phyloP scores from a whole-genome alignment of 1,140 invertebrate genomes.

The Carcinoscorpius rotundicauda region DNA sequence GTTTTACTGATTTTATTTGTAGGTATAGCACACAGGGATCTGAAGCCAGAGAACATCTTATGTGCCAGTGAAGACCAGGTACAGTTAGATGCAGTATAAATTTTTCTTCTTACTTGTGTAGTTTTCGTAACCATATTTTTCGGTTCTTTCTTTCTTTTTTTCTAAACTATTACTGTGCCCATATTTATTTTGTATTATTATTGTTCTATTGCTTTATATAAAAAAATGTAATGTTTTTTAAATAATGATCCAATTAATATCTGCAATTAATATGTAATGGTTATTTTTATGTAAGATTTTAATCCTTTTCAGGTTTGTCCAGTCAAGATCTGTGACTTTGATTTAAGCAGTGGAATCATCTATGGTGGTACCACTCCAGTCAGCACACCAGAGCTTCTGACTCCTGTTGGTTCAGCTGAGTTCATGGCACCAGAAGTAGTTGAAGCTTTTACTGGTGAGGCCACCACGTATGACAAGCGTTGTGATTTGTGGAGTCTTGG shows the following conservation, averaged over 20 bases:
- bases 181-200: background rate
- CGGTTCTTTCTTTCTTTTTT: no score
- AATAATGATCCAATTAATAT: no score
- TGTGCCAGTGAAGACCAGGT: conserved; percentile 69
- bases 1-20: background rate
- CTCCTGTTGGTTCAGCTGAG: conserved; percentile 91
- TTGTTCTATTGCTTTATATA: background rate
- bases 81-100: background rate
- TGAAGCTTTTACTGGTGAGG: conserved; percentile 82
- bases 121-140: no score
- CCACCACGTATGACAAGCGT: conserved; percentile 78
- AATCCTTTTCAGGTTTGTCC: conserved; percentile 49
- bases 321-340: conserved; percentile 96
- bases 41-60: conserved; percentile 97
- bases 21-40: conserved; percentile 75
- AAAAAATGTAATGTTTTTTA: background rate
- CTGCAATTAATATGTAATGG: no score
- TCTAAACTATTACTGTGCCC: no score
- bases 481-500: conserved; percentile 97
- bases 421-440: conserved; percentile 99
- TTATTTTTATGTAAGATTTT: no score
- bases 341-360: conserved; percentile 89
- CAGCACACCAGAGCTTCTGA: conserved; percentile 78
- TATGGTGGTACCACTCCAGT: conserved; percentile 58
- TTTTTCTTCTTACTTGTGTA: no score